These are phyloP conservation scores for Scaptomyza montana DNA, from an alignment of 1,140 invertebrate genomes.

Conservation along the genomic window DNA sequence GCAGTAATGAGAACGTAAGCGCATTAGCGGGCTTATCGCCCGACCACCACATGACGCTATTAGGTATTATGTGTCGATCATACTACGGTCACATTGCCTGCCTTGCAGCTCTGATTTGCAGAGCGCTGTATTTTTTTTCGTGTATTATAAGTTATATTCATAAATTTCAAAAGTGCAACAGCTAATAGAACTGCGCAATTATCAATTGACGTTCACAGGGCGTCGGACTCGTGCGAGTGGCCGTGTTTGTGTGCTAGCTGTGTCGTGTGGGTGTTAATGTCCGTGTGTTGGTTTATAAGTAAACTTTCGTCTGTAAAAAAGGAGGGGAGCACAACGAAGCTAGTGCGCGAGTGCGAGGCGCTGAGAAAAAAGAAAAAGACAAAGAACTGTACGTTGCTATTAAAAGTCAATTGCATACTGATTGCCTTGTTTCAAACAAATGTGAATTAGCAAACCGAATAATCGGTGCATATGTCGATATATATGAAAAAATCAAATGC, in stretches of 20 bases:
- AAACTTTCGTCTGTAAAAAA: slow-evolving; percentile 6
- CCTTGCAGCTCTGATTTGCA: slow-evolving; percentile 30
- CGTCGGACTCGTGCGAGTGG: slow-evolving; percentile 12
- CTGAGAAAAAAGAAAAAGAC: slow-evolving; percentile 46
- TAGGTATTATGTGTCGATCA: background rate
- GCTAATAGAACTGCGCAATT: slow-evolving; percentile 50
- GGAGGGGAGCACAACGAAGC: slow-evolving; percentile 36
- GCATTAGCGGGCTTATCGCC: background rate
- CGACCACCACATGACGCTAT: slow-evolving; percentile 25
- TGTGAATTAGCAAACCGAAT: slow-evolving; percentile 7
- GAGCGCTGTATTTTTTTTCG: slow-evolving; percentile 34
- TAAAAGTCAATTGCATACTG: background rate
- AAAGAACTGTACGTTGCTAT: slow-evolving; percentile 37
- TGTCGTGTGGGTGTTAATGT: slow-evolving; percentile 24
- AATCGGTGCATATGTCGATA: slow-evolving; percentile 6
- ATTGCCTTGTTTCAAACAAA: slow-evolving; percentile 24
- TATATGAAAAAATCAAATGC: slow-evolving; percentile 14
- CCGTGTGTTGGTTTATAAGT: slow-evolving; percentile 4
- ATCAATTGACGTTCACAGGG: slow-evolving; percentile 25
- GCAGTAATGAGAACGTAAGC: background rate
- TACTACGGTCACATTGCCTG: slow-evolving; percentile 28
- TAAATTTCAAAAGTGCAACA: slow-evolving; percentile 41
- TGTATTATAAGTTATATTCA: slow-evolving; percentile 31
- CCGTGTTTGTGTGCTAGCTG: slow-evolving; percentile 17
- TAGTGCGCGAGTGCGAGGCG: slow-evolving; percentile 43